phyloP scores from a whole-genome alignment of 2,113 vertebrate genomes.

The Pachypanchax playfairii region DNA sequence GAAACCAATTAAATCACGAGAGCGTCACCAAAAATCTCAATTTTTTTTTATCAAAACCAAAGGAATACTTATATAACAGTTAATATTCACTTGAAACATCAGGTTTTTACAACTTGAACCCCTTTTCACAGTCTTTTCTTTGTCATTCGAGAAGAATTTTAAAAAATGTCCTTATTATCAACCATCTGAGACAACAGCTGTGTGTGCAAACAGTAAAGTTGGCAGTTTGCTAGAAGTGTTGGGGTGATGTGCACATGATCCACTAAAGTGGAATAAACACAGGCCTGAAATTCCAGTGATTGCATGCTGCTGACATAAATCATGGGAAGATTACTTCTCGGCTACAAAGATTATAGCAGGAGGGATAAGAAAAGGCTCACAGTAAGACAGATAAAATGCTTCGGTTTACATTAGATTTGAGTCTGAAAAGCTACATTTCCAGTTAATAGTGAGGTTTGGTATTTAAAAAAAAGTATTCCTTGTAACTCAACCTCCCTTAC shows the following conservation, averaged over 20 bases:
- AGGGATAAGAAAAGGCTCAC: constrained; percentile 20
- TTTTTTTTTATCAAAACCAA: too few species aligned
- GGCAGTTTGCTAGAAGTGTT: not conserved
- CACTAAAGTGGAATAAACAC: constrained; percentile 24
- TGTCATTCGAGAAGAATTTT: too few species aligned
- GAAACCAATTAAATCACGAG: too few species aligned
- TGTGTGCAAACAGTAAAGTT: not conserved
- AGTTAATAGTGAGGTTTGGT: constrained; percentile 26
- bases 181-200: not conserved
- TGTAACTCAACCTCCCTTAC: constrained; percentile 17
- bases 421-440: constrained; percentile 29
- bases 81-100: too few species aligned
- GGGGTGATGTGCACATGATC: constrained; percentile 25
- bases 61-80: too few species aligned
- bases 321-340: constrained; percentile 18
- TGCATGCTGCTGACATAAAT: constrained; percentile 42
- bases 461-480: constrained; percentile 24
- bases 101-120: too few species aligned
- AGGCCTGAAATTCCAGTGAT: constrained; percentile 20
- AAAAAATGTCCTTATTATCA: not conserved
- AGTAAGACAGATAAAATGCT: constrained; percentile 40
- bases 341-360: constrained; percentile 18
- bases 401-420: constrained; percentile 36
- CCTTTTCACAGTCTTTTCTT: too few species aligned
- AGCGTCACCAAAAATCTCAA: too few species aligned